phyloP scores from a whole-genome alignment of 1,140 invertebrate species.

The Brachionus rubens region DNA sequence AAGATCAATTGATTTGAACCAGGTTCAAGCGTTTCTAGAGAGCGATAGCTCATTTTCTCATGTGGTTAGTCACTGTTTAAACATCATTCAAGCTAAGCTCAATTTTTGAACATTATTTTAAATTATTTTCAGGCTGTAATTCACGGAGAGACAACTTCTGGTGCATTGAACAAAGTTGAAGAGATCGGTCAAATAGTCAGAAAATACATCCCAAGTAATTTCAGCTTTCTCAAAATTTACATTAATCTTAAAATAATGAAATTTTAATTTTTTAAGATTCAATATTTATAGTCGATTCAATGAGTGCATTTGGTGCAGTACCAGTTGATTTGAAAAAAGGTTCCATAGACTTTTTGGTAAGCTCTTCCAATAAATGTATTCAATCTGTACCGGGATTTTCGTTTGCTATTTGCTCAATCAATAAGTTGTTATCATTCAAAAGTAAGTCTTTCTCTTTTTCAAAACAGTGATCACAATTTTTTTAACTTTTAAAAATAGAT shows the following conservation, averaged over 20 bases:
- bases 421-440: constrained; percentile 57
- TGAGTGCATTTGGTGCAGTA: constrained; percentile 64
- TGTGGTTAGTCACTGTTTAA: constrained; percentile 20
- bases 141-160: constrained; percentile 63
- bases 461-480: no score
- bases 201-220: not conserved
- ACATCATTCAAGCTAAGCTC: no score
- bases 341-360: constrained; percentile 60
- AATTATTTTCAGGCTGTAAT: constrained; percentile 56
- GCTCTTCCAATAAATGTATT: constrained; percentile 64
- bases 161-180: constrained; percentile 61
- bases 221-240: not conserved
- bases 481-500: constrained; percentile 50
- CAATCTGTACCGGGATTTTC: constrained; percentile 64
- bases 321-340: constrained; percentile 54
- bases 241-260: no score
- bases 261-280: constrained; percentile 50
- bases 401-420: constrained; percentile 59
- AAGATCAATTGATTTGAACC: constrained; percentile 51
- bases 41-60: not conserved
- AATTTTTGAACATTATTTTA: no score
- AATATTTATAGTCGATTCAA: constrained; percentile 63
- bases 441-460: constrained; percentile 52
- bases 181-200: constrained; percentile 57
- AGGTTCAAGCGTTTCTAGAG: constrained; percentile 47